Evolutionary conservation across 2,113 vertebrate genomes (phyloP).

Genomic region (Myodes glareolus): DNA sequence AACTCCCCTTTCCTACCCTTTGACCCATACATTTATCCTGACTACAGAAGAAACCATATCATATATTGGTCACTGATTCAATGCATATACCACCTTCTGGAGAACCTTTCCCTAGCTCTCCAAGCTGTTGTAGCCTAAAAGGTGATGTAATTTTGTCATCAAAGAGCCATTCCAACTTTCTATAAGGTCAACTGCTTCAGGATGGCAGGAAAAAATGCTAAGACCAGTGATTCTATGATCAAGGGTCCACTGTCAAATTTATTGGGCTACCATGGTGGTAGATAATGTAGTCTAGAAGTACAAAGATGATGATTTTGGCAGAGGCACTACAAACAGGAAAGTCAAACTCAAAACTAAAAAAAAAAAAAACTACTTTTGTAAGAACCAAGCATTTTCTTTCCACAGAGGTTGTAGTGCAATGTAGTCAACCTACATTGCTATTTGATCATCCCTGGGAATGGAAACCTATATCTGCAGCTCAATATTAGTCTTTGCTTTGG

Average conservation of each 20-base stretch:
- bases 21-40: no score
- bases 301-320: neutral
- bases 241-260: neutral
- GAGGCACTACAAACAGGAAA: neutral
- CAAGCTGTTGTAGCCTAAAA: neutral
- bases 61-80: neutral
- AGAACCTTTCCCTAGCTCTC: neutral
- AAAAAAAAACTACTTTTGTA: neutral
- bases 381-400: neutral
- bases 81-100: neutral
- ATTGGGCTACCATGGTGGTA: neutral
- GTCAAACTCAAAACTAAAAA: neutral
- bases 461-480: neutral
- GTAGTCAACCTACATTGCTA: neutral
- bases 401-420: neutral
- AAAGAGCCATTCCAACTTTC: neutral
- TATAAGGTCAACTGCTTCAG: neutral
- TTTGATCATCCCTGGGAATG: neutral
- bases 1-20: no score
- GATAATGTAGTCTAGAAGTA: neutral
- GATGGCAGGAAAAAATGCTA: neutral
- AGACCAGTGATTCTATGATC: neutral
- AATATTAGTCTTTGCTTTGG: neutral
- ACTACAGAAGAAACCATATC: no score
- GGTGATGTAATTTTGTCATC: neutral